These are phyloP conservation scores for Sciaenops ocellatus DNA, from an alignment of 2,797 vertebrate species.

Conservation along the genomic window DNA sequence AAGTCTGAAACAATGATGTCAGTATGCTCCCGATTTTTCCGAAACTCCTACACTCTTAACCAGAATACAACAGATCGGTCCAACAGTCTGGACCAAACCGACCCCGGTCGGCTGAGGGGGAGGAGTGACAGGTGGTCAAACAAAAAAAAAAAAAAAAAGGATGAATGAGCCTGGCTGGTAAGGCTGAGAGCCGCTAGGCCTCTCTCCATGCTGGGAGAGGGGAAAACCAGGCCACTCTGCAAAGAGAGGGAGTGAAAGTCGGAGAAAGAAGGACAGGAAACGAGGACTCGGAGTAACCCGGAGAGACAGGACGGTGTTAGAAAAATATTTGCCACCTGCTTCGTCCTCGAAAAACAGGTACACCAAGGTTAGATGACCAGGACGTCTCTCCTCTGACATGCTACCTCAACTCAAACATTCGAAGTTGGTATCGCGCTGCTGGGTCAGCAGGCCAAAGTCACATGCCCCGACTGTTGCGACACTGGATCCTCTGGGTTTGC, in stretches of 20 bases:
- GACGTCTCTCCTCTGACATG: not conserved
- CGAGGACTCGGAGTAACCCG: constrained; percentile 43
- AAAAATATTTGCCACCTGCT: constrained; percentile 37
- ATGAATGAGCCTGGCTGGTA: constrained; percentile 65
- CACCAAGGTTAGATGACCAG: constrained; percentile 20
- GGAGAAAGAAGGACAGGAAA: constrained; percentile 49
- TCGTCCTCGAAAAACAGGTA: constrained; percentile 3
- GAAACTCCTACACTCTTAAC: constrained; percentile 26
- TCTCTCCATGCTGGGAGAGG: constrained; percentile 48
- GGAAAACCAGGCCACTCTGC: constrained; percentile 66
- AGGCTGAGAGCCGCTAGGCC: constrained; percentile 48
- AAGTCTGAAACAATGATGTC: not conserved
- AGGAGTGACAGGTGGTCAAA: constrained; percentile 69
- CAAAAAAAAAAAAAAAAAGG: constrained; percentile 45
- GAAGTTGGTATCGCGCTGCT: constrained; percentile 24
- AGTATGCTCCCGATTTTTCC: not conserved
- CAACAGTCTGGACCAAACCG: constrained; percentile 50
- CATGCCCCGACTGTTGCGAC: constrained; percentile 41
- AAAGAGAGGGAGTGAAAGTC: constrained; percentile 12
- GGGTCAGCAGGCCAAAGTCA: constrained; percentile 53
- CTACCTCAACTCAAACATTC: not conserved
- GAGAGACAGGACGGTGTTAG: constrained; percentile 33
- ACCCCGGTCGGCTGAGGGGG: constrained; percentile 26
- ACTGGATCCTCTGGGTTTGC: constrained; percentile 21
- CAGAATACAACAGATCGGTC: constrained; percentile 34